Evolutionary conservation across 1,140 invertebrate genomes (phyloP), one percentile per base, ranked within the genome.

Genomic region (Penaeus chinensis): DNA sequence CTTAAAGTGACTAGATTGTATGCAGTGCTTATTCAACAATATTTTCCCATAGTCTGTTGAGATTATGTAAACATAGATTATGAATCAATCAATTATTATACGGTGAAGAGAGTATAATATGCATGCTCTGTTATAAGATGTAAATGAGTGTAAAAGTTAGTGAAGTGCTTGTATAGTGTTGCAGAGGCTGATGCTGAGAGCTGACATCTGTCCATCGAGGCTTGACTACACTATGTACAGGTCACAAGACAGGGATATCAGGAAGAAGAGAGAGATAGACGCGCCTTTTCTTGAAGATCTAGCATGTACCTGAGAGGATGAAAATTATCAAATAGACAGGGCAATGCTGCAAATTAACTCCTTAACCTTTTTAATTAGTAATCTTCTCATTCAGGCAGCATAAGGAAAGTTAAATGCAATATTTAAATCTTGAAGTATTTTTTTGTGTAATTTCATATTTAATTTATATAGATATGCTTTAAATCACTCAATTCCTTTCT

Each of bases 141-240:
- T 32, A 74, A 74, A 47, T 47, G 47, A 47, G 47, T 47, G 47
- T 47, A 47, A 47, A 47, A 47, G 47, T 47, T 47, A 7, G 47
- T 47, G 47, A 47, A 47, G 47, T 47, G 24, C 37, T 37, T 37
- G 37, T 24, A 37, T 32, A 32, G 69, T 74, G 24, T 37, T 32
- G 69, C 69, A 74, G 24, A 37, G 69, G 37, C 24, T 32, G 69
- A 74, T 27, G 37, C 18, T 37, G 37, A 74, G 69, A 74, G 24
- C 69, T 74, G 37, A 74, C 37, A 74, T 32, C 69, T 37, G 37
- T 74, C 37, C 24, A 74, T 47, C 47, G 47, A 47, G 47, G 69
- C 24, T 74, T 74, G 69, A 74, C 69, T 74, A 74, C 69, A 74
- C 69, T 74, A 74, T 74, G 69, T 74, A 74, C 69, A 74, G 37